These are phyloP conservation scores for Sinocyclocheilus rhinocerous DNA, from an alignment of 2,113 vertebrate species.

Conservation along the genomic window DNA sequence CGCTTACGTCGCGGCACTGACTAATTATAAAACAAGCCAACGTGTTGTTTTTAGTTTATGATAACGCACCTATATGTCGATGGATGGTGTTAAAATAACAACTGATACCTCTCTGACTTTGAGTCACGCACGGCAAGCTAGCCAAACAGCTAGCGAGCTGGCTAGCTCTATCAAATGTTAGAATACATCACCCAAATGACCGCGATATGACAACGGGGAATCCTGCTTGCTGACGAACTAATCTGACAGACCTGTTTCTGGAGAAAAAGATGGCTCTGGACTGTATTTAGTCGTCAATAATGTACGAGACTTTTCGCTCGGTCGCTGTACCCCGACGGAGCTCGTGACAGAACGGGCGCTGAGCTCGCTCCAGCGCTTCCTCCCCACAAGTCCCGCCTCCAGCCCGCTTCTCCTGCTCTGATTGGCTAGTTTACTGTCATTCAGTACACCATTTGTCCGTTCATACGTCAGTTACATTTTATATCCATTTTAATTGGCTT, in stretches of 20 bases:
- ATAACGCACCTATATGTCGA: not conserved
- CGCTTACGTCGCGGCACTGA: not conserved
- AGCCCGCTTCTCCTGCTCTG: not conserved
- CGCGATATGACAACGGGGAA: conserved; percentile 34
- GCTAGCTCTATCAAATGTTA: conserved; percentile 68
- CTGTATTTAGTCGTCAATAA: conserved; percentile 35
- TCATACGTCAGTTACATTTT: too few relatives aligned
- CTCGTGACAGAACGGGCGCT: conserved; percentile 74
- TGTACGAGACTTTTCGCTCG: conserved; percentile 55
- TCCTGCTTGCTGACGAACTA: conserved; percentile 10
- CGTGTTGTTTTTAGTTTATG: not conserved
- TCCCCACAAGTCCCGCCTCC: conserved; percentile 21
- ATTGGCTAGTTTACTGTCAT: conserved; percentile 14
- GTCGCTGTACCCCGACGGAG: conserved; percentile 65
- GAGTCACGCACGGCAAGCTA: conserved; percentile 71
- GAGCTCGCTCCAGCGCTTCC: conserved; percentile 59
- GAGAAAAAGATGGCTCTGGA: not conserved
- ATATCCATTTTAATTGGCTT: not conserved
- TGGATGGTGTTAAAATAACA: conserved; percentile 21
- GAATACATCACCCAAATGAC: conserved; percentile 65
- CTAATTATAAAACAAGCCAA: not conserved
- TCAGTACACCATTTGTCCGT: too few relatives aligned
- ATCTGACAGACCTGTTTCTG: not conserved
- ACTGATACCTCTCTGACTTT: conserved; percentile 34
- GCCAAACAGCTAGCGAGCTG: conserved; percentile 76